Evolutionary conservation across 2,797 vertebrate genomes (phyloP).

Genomic region (Graptemys geographica): DNA sequence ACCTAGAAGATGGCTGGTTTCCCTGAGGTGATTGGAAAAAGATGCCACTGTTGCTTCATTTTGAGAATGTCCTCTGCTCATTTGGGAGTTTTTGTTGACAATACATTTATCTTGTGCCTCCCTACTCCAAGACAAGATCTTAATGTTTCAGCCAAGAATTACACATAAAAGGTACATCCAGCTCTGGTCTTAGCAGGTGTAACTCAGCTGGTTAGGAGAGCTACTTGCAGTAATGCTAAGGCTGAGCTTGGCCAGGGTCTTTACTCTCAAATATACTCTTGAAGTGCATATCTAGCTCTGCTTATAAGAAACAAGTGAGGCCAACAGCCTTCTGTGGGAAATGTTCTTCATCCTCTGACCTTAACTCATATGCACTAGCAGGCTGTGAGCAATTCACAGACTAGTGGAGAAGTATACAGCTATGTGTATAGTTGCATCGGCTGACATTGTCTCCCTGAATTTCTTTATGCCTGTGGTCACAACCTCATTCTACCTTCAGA

Average conservation of each 20-base stretch:
- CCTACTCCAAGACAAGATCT: not conserved
- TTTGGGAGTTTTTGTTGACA: not conserved
- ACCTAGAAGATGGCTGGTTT: not conserved
- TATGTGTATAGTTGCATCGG: not conserved
- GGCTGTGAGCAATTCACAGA: not conserved
- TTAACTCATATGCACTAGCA: not conserved
- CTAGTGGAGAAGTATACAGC: not conserved
- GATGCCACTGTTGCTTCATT: not conserved
- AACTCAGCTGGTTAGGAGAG: not conserved
- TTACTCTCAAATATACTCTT: not conserved
- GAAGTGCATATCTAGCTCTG: not conserved
- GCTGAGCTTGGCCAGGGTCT: not conserved
- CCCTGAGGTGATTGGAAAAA: not conserved
- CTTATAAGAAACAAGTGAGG: not conserved
- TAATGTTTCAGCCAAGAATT: not conserved
- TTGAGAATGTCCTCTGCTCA: not conserved
- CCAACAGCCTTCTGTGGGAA: accelerated
- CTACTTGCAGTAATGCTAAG: not conserved
- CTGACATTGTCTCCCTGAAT: not conserved
- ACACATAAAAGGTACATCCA: not conserved
- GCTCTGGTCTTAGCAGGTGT: not conserved
- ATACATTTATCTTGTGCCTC: not conserved
- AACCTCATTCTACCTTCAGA: not conserved
- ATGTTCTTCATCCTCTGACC: too few relatives aligned
- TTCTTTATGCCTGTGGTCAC: not conserved